A percentile compares a stretch with the other conserved stretches of the same genome.
phyloP scores from a whole-genome alignment of 2,797 vertebrate species.

The Enteromius anoplus region DNA sequence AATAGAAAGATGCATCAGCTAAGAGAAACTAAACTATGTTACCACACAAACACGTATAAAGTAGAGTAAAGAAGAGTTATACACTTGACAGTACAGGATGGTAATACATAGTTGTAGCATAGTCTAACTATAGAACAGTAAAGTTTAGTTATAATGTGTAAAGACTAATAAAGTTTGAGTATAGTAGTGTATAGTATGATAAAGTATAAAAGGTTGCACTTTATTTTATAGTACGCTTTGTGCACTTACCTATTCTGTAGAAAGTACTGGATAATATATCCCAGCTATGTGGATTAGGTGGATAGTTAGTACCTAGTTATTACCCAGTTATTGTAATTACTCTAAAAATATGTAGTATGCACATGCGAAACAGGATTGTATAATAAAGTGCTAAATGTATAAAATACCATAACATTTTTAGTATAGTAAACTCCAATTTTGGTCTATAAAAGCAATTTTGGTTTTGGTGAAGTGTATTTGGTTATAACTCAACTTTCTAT shows the following conservation, averaged over 20 bases:
- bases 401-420: neutral
- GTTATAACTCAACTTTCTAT: no score
- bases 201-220: neutral
- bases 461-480: neutral
- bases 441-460: neutral
- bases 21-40: neutral
- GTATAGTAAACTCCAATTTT: neutral
- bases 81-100: neutral
- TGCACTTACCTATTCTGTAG: neutral
- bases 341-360: neutral
- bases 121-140: neutral
- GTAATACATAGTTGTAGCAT: neutral
- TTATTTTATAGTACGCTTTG: neutral
- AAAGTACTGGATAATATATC: neutral
- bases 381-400: neutral
- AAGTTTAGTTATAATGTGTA: neutral
- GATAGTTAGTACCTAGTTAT: neutral
- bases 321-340: neutral
- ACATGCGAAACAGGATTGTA: neutral
- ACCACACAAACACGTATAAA: neutral
- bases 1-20: neutral
- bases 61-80: neutral
- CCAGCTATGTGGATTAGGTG: neutral
- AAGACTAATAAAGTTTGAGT: neutral
- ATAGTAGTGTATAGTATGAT: neutral